Percentiles rank a stretch among this genome's conserved stretches.
Conservation (phyloP, 2,888 invertebrate species). For the Pristionchus arcanus region DNA sequence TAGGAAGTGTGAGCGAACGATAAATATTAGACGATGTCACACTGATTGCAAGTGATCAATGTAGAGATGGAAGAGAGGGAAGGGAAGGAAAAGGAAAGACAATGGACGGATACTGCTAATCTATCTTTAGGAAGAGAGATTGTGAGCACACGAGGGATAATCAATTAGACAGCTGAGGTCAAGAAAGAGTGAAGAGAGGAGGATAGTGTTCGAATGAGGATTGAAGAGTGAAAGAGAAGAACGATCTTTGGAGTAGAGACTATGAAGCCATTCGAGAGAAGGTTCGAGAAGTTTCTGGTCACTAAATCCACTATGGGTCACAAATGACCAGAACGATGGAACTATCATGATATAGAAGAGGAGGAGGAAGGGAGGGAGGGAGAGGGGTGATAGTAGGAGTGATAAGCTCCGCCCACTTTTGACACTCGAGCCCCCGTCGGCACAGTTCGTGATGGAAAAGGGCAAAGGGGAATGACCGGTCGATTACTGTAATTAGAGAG, state of each 20-base stretch:
- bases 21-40: not conserved
- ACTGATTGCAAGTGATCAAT: not conserved
- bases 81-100: not conserved
- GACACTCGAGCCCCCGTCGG: not conserved
- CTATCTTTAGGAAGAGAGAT: not conserved
- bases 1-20: not conserved
- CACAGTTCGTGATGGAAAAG: not conserved
- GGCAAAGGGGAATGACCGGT: not conserved
- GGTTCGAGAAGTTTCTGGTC: not conserved
- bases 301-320: not conserved
- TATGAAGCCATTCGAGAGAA: not conserved
- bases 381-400: not conserved
- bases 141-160: not conserved
- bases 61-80: not conserved
- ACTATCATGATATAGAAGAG: not conserved
- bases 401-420: constrained; percentile 7
- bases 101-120: not conserved
- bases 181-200: not conserved
- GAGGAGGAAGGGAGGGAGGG: not conserved
- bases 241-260: not conserved
- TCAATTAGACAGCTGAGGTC: constrained; percentile 20
- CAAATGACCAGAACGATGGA: not conserved
- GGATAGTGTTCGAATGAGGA: not conserved
- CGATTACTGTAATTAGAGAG: not conserved
- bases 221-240: not conserved